phyloP scores from a whole-genome alignment of 2,888 invertebrate species.

The Meloe dianella region DNA sequence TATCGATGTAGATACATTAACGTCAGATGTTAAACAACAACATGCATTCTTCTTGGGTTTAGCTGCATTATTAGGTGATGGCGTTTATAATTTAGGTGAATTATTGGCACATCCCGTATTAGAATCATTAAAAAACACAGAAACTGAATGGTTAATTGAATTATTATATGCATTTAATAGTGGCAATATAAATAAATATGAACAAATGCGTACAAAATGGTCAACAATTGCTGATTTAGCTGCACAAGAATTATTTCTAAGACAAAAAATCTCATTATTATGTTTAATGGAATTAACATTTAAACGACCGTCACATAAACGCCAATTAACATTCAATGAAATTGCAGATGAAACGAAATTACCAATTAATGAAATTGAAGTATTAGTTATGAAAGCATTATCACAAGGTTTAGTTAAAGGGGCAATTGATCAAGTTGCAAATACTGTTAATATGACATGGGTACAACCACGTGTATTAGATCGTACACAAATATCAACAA shows the following conservation, averaged over 20 bases:
- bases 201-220: slow-evolving; percentile 77
- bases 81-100: slow-evolving; percentile 97
- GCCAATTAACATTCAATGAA: slow-evolving; percentile 87
- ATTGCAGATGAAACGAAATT: slow-evolving; percentile 87
- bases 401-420: slow-evolving; percentile 93
- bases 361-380: slow-evolving; percentile 86
- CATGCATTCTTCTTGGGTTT: slow-evolving; percentile 91
- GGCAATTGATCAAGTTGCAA: slow-evolving; percentile 84
- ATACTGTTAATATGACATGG: slow-evolving; percentile 81
- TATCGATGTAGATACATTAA: slow-evolving; percentile 71
- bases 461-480: slow-evolving; percentile 84
- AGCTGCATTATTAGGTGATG: slow-evolving; percentile 92
- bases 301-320: slow-evolving; percentile 85
- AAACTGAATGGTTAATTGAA: slow-evolving; percentile 87
- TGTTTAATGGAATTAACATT: slow-evolving; percentile 99
- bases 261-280: slow-evolving; percentile 92
- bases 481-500: slow-evolving; percentile 69
- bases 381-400: slow-evolving; percentile 96
- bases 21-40: slow-evolving; percentile 70
- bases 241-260: slow-evolving; percentile 78
- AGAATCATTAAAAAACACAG: slow-evolving; percentile 79
- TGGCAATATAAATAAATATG: slow-evolving; percentile 80
- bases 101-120: slow-evolving; percentile 94
- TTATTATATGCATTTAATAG: slow-evolving; percentile 85
- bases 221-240: slow-evolving; percentile 81